These are phyloP conservation scores for Microtus richardsoni DNA, from an alignment of 2,113 vertebrate genomes.

Conservation along the genomic window DNA sequence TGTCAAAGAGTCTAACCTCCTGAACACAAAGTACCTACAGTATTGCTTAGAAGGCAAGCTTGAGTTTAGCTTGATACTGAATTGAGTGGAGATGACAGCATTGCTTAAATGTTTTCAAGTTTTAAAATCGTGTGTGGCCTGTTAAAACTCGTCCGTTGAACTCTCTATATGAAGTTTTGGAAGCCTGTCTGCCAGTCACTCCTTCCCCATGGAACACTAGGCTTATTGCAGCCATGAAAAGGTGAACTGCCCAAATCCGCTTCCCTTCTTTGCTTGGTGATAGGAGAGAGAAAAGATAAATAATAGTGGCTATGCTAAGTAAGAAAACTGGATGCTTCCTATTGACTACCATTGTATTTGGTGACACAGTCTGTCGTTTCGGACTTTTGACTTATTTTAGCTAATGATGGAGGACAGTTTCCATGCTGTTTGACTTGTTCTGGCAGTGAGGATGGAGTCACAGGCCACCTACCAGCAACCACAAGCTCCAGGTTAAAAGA, in stretches of 20 bases:
- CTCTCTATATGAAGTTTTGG: not conserved
- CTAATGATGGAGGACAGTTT: not conserved
- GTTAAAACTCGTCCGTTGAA: not conserved
- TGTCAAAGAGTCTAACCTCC: not conserved
- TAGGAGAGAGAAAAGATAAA: not conserved
- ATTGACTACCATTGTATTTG: not conserved
- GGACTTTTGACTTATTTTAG: not conserved
- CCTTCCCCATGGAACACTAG: not conserved
- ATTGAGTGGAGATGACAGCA: not conserved
- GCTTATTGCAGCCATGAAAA: not conserved
- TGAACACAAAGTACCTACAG: not conserved
- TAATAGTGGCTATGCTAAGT: not conserved
- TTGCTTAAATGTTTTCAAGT: not conserved
- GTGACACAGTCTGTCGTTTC: not conserved
- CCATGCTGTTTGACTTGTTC: not conserved
- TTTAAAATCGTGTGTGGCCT: not conserved
- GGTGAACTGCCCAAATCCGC: not conserved
- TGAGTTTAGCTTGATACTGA: not conserved
- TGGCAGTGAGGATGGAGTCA: not conserved
- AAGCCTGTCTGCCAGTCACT: not conserved
- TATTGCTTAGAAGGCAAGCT: not conserved
- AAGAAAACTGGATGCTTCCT: not conserved
- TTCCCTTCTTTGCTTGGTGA: not conserved
- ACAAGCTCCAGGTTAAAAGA: slow-evolving; percentile 97
- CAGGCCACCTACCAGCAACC: slow-evolving; percentile 92